Conservation (phyloP, 2,113 vertebrate genomes). For the Pogona vitticeps region DNA sequence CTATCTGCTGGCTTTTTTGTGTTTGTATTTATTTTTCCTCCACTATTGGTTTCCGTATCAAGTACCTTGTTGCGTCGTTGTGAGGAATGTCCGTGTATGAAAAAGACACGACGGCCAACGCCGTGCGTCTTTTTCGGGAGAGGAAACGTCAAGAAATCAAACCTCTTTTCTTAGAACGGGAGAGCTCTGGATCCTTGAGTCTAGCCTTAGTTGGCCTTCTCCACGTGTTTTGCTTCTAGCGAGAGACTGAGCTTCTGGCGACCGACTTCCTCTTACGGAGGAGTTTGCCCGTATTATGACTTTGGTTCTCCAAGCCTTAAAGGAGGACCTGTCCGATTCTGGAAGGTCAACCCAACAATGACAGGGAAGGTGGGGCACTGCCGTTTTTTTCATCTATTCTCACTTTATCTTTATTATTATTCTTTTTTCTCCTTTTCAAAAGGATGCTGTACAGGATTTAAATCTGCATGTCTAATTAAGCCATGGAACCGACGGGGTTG, state of each 20-base stretch:
- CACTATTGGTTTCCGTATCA: too few relatives aligned
- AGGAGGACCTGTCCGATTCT: not conserved
- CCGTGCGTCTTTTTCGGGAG: not conserved
- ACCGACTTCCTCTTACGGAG: not conserved
- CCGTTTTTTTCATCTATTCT: not conserved
- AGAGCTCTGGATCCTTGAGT: not conserved
- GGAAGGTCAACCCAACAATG: not conserved
- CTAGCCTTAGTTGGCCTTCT: too few relatives aligned
- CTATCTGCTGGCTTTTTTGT: too few relatives aligned
- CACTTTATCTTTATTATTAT: not conserved
- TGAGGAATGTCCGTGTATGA: not conserved
- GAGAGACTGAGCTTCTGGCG: not conserved
- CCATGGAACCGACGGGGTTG: not conserved
- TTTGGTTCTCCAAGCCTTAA: not conserved
- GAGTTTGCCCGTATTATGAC: not conserved
- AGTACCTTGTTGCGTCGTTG: not conserved
- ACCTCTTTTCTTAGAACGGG: too few relatives aligned
- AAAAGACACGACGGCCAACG: not conserved
- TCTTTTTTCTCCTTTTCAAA: not conserved
- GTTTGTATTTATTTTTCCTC: not conserved
- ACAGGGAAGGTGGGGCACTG: not conserved
- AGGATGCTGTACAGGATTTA: not conserved
- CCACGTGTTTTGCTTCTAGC: too few relatives aligned
- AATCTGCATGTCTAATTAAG: conserved; percentile 8
- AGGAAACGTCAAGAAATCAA: not conserved